Base-by-base conservation (phyloP, 2,113 vertebrate genomes). In the Atherinomorus stipes region DNA sequence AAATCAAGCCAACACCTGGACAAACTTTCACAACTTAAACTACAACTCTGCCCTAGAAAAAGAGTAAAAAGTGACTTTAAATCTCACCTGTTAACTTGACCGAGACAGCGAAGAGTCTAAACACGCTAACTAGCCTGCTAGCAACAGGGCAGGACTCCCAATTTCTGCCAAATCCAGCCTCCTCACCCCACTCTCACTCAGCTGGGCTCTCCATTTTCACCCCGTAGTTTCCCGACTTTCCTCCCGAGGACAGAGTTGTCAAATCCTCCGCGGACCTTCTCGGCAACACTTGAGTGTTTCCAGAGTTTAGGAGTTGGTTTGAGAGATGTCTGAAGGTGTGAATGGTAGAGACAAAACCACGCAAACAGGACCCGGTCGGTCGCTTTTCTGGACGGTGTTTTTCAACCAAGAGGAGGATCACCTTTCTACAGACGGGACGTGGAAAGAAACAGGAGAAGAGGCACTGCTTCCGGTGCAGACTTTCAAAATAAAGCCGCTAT, bases 131-230 rank as follows among this genome's bases (percentile, higher is more conserved):
- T 84, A 85, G 84, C 88, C 68, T 64, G 80, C 79, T 88, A 89
- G 85, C 83, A 87, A 67, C 72, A 89, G 85, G 83, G 88, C 90
- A 83, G 88, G 85, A 92, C 89, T 88, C 71, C 78, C 34, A 56
- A 65, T 64, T 80, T 26, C 57, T 70, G 86, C 90, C 87, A 94
- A 85, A 85, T 42, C 90, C 93, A 89, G 87, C 89, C 91, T 93
- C 93, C 91, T 91, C 93, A 89, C 88, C 85, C 89, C 93, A 90
- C 90, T 91, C 84, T 91, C 89, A 84, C 91, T 89, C 93, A 91
- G 90, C 91, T 90, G 86, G 84, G 83, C 89, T 90, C 94, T 93
- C 90, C 93, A 89, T 90, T 93, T 93, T 91, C 88, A 87, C 60
- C 75, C 62, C 73, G 61, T 44, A 80, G 34, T 90, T 85, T 88